phyloP scores from a whole-genome alignment of 2,797 vertebrate species.

The Microcaecilia unicolor region DNA sequence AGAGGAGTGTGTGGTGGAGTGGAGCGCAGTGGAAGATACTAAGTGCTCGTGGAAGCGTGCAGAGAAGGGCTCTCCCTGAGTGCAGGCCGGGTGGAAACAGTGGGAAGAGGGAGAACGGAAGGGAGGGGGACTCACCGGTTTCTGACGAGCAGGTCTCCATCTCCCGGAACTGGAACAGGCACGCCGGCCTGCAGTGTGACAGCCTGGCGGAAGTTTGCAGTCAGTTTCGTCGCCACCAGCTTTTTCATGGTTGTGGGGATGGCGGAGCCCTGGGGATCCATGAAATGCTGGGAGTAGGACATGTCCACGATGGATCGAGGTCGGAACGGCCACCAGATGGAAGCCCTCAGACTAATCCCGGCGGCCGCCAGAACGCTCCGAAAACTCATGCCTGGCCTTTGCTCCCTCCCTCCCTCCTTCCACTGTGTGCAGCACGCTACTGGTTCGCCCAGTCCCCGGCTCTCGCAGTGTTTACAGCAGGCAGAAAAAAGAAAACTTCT shows the following conservation, averaged over 20 bases:
- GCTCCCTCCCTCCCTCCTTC: neutral
- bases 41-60: neutral
- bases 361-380: slow-evolving; percentile 9
- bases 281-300: slow-evolving; percentile 86
- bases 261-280: slow-evolving; percentile 82
- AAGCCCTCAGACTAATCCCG: slow-evolving; percentile 3
- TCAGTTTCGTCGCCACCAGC: slow-evolving; percentile 77
- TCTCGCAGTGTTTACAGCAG: neutral
- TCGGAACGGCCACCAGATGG: slow-evolving; percentile 11
- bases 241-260: slow-evolving; percentile 81
- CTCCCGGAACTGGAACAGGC: slow-evolving; percentile 76
- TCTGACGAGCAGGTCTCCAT: slow-evolving; percentile 79
- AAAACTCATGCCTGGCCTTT: slow-evolving; percentile 11
- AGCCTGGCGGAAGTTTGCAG: slow-evolving; percentile 75
- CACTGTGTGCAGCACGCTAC: neutral
- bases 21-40: too few relatives aligned
- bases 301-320: slow-evolving; percentile 71
- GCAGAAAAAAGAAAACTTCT: neutral
- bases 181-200: slow-evolving; percentile 54
- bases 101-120: neutral
- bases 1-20: too few relatives aligned
- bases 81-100: neutral
- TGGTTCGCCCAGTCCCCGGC: neutral
- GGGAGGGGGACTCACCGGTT: slow-evolving; percentile 76
- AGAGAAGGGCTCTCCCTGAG: neutral